Evolutionary conservation across 1,140 invertebrate species (phyloP).

Genomic region (Pogonus chalceus): DNA sequence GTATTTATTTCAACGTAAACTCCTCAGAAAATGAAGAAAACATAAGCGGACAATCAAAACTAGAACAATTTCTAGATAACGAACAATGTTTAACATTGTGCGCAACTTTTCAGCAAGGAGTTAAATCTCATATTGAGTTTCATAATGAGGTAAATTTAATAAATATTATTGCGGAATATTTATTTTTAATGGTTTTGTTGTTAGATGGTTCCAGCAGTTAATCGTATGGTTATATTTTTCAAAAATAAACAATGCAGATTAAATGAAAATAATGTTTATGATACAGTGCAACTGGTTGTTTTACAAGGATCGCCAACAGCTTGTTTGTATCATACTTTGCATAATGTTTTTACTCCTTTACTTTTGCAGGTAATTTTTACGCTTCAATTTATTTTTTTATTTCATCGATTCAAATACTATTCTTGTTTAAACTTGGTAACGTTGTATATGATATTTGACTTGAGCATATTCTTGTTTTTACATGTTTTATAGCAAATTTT

Average conservation of each 20-base stretch:
- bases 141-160: background rate
- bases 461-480: too few species aligned
- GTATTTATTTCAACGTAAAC: slow-evolving; percentile 20
- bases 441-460: too few species aligned
- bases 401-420: too few species aligned
- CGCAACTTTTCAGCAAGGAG: slow-evolving; percentile 18
- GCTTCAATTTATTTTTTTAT: too few species aligned
- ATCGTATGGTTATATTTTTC: background rate
- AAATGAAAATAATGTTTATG: background rate
- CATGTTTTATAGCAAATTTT: too few species aligned
- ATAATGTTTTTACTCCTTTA: slow-evolving; percentile 27
- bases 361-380: slow-evolving; percentile 17
- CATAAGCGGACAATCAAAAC: slow-evolving; percentile 13
- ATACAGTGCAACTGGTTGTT: background rate
- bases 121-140: background rate
- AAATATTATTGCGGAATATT: background rate
- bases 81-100: slow-evolving; percentile 18
- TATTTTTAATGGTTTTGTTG: background rate
- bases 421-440: too few species aligned
- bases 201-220: background rate
- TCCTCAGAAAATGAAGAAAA: slow-evolving; percentile 22
- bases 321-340: slow-evolving; percentile 28
- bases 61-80: slow-evolving; percentile 22
- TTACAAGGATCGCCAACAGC: slow-evolving; percentile 26
- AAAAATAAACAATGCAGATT: background rate